phyloP scores from a whole-genome alignment of 2,888 invertebrate genomes.

The Sisyra nigra region DNA sequence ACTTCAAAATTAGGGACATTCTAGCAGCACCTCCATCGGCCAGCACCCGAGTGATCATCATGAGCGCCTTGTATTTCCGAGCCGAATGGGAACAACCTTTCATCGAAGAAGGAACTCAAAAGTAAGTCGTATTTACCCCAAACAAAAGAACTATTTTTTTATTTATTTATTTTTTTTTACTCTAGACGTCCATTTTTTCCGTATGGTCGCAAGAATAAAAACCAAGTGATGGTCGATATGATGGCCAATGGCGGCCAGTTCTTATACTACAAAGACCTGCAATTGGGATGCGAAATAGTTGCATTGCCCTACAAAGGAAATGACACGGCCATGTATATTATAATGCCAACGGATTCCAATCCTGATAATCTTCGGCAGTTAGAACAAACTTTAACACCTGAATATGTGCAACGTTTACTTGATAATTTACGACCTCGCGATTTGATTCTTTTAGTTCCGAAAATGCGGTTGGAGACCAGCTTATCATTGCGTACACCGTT shows the following conservation, averaged over 20 bases:
- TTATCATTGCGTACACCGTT: constrained; percentile 37
- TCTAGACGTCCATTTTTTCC: constrained; percentile 39
- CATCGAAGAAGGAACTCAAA: constrained; percentile 32
- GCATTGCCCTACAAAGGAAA: constrained; percentile 56
- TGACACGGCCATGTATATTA: constrained; percentile 44
- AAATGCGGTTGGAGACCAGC: constrained; percentile 49
- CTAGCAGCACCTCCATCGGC: constrained; percentile 33
- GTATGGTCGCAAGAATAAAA: constrained; percentile 27
- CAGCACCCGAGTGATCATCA: constrained; percentile 40
- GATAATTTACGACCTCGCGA: constrained; percentile 28
- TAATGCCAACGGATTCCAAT: constrained; percentile 40
- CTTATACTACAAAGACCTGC: constrained; percentile 35
- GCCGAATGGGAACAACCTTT: constrained; percentile 56
- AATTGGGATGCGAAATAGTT: constrained; percentile 40
- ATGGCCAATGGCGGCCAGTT: constrained; percentile 49
- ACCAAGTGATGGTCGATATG: constrained; percentile 34
- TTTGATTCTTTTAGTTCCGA: constrained; percentile 46
- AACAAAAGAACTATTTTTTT: neutral
- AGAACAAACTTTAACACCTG: constrained; percentile 30
- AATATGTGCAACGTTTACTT: constrained; percentile 33
- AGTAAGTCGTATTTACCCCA: constrained; percentile 23
- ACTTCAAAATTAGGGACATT: constrained; percentile 42
- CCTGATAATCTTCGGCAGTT: constrained; percentile 29
- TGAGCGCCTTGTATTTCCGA: constrained; percentile 54
- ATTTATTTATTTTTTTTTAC: constrained; percentile 11